phyloP scores from a whole-genome alignment of 2,888 invertebrate genomes.

The Gibbula magus region DNA sequence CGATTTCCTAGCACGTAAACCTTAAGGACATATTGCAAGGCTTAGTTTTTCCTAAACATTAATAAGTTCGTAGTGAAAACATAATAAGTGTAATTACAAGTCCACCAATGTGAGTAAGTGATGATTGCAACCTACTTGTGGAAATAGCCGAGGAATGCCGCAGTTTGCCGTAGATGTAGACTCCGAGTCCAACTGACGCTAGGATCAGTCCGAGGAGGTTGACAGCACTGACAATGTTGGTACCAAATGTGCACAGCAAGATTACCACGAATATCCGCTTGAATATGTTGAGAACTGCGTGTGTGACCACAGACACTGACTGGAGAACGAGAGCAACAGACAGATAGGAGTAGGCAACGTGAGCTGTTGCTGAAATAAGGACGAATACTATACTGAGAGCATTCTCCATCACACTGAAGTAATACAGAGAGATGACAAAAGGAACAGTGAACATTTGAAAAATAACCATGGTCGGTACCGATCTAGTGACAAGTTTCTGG shows the following conservation, averaged over 20 bases:
- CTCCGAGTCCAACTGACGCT: conserved; percentile 16
- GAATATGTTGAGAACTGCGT: conserved; percentile 47
- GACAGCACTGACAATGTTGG: conserved; percentile 20
- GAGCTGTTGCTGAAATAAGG: conserved; percentile 41
- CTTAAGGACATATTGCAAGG: no score
- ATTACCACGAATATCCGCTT: conserved; percentile 49
- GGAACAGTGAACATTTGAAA: neutral
- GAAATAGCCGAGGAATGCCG: no score
- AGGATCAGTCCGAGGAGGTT: conserved; percentile 37
- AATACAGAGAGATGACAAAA: neutral
- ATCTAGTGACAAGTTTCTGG: neutral
- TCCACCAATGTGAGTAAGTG: no score
- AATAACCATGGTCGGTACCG: neutral
- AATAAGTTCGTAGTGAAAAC: no score
- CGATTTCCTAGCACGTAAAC: no score
- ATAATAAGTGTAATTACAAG: no score
- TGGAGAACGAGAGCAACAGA: conserved; percentile 42
- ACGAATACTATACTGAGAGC: neutral
- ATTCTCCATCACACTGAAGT: neutral
- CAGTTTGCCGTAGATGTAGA: neutral
- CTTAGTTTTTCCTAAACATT: no score
- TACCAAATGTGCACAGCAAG: conserved; percentile 40
- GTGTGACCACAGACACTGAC: conserved; percentile 45
- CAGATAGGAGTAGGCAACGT: conserved; percentile 48
- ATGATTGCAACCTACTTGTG: no score